These are phyloP conservation scores for Nomada ferruginata DNA, from an alignment of 2,888 invertebrate species.

Conservation along the genomic window DNA sequence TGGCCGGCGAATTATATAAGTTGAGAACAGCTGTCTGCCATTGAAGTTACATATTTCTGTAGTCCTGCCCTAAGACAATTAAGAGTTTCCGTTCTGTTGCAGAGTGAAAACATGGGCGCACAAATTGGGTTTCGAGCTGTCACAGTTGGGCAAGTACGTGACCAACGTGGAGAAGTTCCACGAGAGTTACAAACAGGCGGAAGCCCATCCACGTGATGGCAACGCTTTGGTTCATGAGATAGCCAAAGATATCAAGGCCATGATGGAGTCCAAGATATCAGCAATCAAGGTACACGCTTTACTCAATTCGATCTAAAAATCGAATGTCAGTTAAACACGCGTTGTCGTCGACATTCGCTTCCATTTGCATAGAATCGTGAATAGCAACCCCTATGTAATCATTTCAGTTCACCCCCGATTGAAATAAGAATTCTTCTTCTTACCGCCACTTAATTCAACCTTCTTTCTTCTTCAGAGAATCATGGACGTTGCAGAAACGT, in stretches of 20 bases:
- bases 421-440: background rate
- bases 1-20: too few relatives aligned
- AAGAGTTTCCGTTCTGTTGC: slow-evolving; percentile 18
- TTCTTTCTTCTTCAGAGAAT: slow-evolving; percentile 87
- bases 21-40: too few relatives aligned
- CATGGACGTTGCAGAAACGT: slow-evolving; percentile 94
- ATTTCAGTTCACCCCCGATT: background rate
- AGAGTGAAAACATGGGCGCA: slow-evolving; percentile 93
- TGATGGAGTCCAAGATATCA: slow-evolving; percentile 95
- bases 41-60: too few relatives aligned
- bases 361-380: slow-evolving; percentile 31
- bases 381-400: background rate
- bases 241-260: slow-evolving; percentile 92
- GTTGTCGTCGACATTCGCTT: too few relatives aligned
- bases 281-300: slow-evolving; percentile 89
- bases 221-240: slow-evolving; percentile 92
- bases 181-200: slow-evolving; percentile 93
- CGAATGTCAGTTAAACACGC: too few relatives aligned
- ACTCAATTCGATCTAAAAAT: background rate
- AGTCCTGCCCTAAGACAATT: background rate
- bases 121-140: slow-evolving; percentile 92
- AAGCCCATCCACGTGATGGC: slow-evolving; percentile 91
- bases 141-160: slow-evolving; percentile 92
- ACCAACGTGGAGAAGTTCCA: slow-evolving; percentile 92
- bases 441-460: background rate